Percentiles rank a stretch among this genome's conserved stretches.
phyloP scores from a whole-genome alignment of 2,797 vertebrate genomes.

The Myotis planiceps region DNA sequence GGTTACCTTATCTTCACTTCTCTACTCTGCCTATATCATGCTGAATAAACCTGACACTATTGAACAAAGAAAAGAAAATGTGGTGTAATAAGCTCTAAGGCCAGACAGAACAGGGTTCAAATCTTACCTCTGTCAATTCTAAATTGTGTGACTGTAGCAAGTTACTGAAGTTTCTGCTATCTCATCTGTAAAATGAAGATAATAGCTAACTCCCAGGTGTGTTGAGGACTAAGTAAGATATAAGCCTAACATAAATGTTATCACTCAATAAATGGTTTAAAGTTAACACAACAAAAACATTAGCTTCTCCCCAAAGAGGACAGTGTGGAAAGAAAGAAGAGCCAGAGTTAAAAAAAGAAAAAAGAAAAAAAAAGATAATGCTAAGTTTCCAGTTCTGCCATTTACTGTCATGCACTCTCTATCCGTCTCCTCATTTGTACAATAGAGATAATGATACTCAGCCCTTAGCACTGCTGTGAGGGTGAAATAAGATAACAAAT shows the following conservation, averaged over 20 bases:
- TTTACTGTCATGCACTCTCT: neutral
- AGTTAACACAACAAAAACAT: neutral
- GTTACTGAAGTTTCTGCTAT: constrained; percentile 2
- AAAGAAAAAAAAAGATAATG: neutral
- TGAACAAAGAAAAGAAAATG: neutral
- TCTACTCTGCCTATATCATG: neutral
- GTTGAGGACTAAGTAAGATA: neutral
- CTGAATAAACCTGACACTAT: neutral
- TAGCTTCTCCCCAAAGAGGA: neutral
- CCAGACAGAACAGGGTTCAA: neutral
- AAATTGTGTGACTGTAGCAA: neutral
- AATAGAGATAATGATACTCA: neutral
- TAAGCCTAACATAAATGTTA: neutral
- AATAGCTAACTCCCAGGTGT: neutral
- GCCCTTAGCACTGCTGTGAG: neutral
- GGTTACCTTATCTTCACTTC: neutral
- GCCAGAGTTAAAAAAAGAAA: neutral
- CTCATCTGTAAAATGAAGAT: constrained; percentile 17
- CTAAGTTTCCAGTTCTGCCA: neutral
- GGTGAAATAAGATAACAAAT: constrained; percentile 2
- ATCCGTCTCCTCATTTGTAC: neutral
- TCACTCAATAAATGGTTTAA: neutral
- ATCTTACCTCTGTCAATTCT: neutral
- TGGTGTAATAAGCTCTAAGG: neutral
- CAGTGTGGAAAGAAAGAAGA: neutral